Percentiles rank a stretch among this genome's conserved stretches.
These are phyloP conservation scores for Eulemur rufifrons DNA, from an alignment of 2,113 vertebrate genomes.

Conservation along the genomic window DNA sequence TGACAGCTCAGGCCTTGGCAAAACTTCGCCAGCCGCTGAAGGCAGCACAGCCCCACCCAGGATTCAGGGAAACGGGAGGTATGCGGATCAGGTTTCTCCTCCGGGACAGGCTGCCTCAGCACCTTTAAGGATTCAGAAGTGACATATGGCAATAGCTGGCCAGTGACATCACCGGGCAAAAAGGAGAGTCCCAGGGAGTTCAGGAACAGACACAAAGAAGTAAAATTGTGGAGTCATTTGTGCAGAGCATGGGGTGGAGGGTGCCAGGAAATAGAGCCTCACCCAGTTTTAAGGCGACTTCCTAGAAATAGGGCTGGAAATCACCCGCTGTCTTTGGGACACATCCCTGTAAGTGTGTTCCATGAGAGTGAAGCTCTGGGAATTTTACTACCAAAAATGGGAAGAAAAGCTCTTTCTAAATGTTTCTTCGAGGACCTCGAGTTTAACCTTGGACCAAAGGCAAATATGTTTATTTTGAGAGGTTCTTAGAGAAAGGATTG, in stretches of 20 bases:
- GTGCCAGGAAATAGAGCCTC: conserved; percentile 26
- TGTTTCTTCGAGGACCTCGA: conserved; percentile 50
- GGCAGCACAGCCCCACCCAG: background rate
- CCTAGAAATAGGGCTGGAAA: conserved; percentile 38
- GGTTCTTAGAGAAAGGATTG: conserved; percentile 35
- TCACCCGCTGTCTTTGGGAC: background rate
- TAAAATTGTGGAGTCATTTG: background rate
- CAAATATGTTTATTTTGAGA: conserved; percentile 63
- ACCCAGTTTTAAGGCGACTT: background rate
- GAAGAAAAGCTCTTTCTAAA: conserved; percentile 52
- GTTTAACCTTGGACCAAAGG: conserved; percentile 67
- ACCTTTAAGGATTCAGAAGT: background rate
- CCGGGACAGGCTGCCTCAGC: background rate
- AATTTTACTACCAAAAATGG: conserved; percentile 72
- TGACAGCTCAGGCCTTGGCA: conserved; percentile 60
- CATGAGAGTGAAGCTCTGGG: conserved; percentile 35
- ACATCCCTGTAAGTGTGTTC: background rate
- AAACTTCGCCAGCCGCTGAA: background rate
- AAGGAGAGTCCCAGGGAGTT: background rate
- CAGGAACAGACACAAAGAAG: background rate
- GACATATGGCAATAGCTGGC: background rate
- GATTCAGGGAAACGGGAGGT: conserved; percentile 18
- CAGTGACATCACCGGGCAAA: background rate
- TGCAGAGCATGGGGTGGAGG: background rate
- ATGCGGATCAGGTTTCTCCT: background rate